Evolutionary conservation across 2,888 invertebrate genomes (phyloP).

Genomic region (Ecdyonurus torrentis): DNA sequence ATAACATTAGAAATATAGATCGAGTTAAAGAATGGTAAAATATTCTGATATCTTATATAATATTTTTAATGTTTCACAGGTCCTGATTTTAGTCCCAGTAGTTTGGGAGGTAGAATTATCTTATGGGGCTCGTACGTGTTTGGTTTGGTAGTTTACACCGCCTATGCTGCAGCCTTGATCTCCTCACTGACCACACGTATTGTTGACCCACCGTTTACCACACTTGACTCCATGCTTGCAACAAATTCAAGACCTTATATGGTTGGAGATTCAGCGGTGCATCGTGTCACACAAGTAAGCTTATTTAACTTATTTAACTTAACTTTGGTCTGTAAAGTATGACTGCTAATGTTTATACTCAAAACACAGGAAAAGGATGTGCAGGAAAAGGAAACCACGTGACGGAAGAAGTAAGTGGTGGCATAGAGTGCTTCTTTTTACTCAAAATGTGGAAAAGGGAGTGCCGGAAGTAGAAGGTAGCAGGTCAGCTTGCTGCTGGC

Average conservation of each 20-base stretch:
- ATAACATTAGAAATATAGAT: too few relatives aligned
- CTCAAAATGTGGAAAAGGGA: too few relatives aligned
- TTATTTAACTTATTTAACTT: too few relatives aligned
- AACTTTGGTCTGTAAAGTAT: too few relatives aligned
- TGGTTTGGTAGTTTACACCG: neutral
- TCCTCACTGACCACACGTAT: neutral
- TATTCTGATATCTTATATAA: neutral
- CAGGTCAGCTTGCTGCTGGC: too few relatives aligned
- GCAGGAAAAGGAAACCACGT: too few relatives aligned
- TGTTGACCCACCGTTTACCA: neutral
- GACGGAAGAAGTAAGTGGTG: too few relatives aligned
- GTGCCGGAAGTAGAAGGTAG: too few relatives aligned
- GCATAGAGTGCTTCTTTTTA: too few relatives aligned
- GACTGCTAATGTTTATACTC: too few relatives aligned
- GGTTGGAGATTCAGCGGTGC: neutral
- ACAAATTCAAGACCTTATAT: neutral
- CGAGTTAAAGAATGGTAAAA: neutral
- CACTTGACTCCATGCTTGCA: neutral
- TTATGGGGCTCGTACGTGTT: neutral
- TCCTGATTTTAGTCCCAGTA: neutral
- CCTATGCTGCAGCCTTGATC: neutral
- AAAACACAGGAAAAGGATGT: too few relatives aligned
- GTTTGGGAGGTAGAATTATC: neutral
- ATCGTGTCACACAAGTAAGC: neutral
- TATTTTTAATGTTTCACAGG: neutral